Conservation (phyloP, 2,888 invertebrate species). For the Lacanobia wlatinum region DNA sequence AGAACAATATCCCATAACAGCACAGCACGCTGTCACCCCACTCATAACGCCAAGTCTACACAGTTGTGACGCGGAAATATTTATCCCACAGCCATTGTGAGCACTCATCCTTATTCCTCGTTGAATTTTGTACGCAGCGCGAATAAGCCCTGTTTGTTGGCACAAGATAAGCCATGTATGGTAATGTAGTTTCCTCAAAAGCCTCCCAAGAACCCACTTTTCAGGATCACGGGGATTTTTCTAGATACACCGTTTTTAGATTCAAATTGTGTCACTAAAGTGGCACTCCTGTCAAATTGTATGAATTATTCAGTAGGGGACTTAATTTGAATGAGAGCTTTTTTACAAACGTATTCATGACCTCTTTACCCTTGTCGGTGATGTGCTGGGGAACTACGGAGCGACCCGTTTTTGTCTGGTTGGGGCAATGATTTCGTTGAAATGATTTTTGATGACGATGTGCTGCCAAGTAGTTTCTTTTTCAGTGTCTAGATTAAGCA, state of each 20-base stretch:
- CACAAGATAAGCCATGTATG: slow-evolving; percentile 61
- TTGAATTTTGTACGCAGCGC: slow-evolving; percentile 65
- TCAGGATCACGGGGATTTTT: slow-evolving; percentile 62
- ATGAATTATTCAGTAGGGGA: slow-evolving; percentile 65
- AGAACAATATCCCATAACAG: slow-evolving; percentile 15
- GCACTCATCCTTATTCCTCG: slow-evolving; percentile 64
- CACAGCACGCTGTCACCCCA: slow-evolving; percentile 32
- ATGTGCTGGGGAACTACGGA: slow-evolving; percentile 22
- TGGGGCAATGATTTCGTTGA: slow-evolving; percentile 26
- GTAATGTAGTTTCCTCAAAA: slow-evolving; percentile 61
- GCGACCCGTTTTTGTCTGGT: slow-evolving; percentile 7
- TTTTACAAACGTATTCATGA: slow-evolving; percentile 66
- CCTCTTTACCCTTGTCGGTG: slow-evolving; percentile 50
- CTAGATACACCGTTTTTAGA: slow-evolving; percentile 65
- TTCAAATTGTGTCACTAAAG: slow-evolving; percentile 64
- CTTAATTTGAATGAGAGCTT: slow-evolving; percentile 70
- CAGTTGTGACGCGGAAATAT: slow-evolving; percentile 61
- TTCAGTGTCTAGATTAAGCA: neutral
- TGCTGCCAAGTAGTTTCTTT: neutral
- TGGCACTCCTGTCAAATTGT: slow-evolving; percentile 65
- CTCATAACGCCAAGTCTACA: slow-evolving; percentile 55
- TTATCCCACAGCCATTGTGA: slow-evolving; percentile 61
- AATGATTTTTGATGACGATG: neutral
- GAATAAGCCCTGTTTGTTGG: slow-evolving; percentile 50
- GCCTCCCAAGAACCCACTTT: slow-evolving; percentile 49